phyloP scores from a whole-genome alignment of 2,113 vertebrate species.

The Eulemur macaco region DNA sequence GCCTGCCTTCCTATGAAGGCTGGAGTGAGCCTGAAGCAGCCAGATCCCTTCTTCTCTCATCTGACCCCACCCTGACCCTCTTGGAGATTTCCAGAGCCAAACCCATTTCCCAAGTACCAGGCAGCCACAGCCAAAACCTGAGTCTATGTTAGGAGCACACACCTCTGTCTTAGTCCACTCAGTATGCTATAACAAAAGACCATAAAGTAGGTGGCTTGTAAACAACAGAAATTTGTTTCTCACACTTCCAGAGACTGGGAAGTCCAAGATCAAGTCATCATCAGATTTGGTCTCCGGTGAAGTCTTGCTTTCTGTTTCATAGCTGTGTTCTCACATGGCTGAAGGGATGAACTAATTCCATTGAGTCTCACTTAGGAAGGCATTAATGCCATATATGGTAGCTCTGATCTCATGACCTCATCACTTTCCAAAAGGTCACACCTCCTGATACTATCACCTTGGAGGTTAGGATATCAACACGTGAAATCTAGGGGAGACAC shows the following conservation, averaged over 20 bases:
- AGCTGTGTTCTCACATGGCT: background rate
- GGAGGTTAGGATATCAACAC: background rate
- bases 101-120: background rate
- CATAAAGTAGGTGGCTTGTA: background rate
- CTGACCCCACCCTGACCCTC: background rate
- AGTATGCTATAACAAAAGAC: background rate
- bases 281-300: background rate
- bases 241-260: background rate
- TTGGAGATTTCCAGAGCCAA: background rate
- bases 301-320: background rate
- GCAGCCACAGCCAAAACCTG: background rate
- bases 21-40: background rate
- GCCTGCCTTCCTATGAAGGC: background rate
- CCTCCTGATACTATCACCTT: background rate
- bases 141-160: background rate
- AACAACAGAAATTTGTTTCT: background rate
- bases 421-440: background rate
- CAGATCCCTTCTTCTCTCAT: background rate
- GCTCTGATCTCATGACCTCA: background rate
- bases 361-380: background rate
- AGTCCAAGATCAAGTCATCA: background rate
- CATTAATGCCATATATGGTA: background rate
- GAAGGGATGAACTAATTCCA: background rate
- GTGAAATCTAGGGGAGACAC: background rate
- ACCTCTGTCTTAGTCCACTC: background rate